These are phyloP conservation scores for Alsophila aescularia DNA, from an alignment of 2,888 invertebrate genomes.

Conservation along the genomic window DNA sequence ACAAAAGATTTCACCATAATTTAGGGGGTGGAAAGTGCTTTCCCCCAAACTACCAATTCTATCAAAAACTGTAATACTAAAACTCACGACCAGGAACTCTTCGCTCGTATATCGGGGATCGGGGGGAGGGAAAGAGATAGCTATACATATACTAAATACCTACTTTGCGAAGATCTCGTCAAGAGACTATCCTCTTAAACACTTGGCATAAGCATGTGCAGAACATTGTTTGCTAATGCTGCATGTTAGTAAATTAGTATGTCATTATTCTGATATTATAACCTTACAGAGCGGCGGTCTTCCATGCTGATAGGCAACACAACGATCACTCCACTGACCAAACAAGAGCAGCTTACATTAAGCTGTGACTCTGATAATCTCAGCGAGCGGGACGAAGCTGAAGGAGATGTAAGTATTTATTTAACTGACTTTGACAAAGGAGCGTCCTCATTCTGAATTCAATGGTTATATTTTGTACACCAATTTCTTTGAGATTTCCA, in stretches of 20 bases:
- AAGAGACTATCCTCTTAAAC: too few relatives aligned
- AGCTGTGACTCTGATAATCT: slow-evolving; percentile 88
- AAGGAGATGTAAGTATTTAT: slow-evolving; percentile 85
- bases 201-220: slow-evolving; percentile 2
- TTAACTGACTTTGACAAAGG: too few relatives aligned
- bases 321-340: slow-evolving; percentile 82
- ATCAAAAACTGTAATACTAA: too few relatives aligned
- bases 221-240: slow-evolving; percentile 2
- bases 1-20: too few relatives aligned
- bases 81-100: too few relatives aligned
- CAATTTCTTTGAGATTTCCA: neutral
- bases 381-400: slow-evolving; percentile 90
- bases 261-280: slow-evolving; percentile 33
- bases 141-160: too few relatives aligned
- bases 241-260: slow-evolving; percentile 20
- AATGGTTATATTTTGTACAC: neutral
- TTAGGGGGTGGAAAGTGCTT: too few relatives aligned
- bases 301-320: slow-evolving; percentile 88
- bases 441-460: too few relatives aligned
- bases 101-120: too few relatives aligned
- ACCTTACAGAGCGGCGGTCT: slow-evolving; percentile 76
- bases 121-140: too few relatives aligned
- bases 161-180: too few relatives aligned
- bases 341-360: slow-evolving; percentile 84
- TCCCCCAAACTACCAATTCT: too few relatives aligned